Percentiles rank a stretch among this genome's conserved stretches.
Conservation (phyloP, 1,140 invertebrate species). For the Tetramorium parvispinum region DNA sequence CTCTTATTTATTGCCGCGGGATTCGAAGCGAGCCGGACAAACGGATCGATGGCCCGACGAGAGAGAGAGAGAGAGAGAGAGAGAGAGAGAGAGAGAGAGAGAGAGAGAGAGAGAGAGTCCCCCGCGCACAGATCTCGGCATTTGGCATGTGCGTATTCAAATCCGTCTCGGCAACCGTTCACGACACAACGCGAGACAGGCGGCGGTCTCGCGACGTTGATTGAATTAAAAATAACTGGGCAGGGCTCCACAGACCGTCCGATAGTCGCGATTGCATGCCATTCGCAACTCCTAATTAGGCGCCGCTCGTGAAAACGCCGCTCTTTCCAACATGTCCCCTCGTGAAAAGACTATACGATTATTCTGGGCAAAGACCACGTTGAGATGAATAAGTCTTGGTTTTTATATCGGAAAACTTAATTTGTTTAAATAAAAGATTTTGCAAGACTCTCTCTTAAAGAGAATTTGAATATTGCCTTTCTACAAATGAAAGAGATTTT, state of each 20-base stretch:
- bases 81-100: constrained; percentile 56
- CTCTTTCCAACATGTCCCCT: neutral
- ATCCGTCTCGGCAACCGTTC: constrained; percentile 66
- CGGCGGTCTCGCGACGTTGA: constrained; percentile 63
- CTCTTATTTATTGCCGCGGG: constrained; percentile 83
- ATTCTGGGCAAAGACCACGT: neutral
- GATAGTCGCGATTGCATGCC: constrained; percentile 66
- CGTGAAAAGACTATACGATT: neutral
- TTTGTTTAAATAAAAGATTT: neutral
- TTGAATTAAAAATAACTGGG: constrained; percentile 74
- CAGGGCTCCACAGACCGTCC: constrained; percentile 36
- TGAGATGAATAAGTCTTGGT: neutral
- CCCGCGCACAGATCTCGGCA: constrained; percentile 63
- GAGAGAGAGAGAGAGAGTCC: constrained; percentile 34
- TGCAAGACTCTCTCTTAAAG: neutral
- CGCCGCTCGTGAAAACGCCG: constrained; percentile 56
- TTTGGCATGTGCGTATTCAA: constrained; percentile 82
- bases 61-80: constrained; percentile 55
- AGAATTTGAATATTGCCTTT: neutral
- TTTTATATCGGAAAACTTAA: neutral
- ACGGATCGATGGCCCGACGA: constrained; percentile 75
- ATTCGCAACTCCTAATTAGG: constrained; percentile 65
- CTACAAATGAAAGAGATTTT: neutral
- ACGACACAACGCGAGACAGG: constrained; percentile 60
- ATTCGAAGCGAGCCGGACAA: constrained; percentile 74